Evolutionary conservation across 2,888 invertebrate genomes (phyloP), one percentile per base, ranked within the genome.

Genomic region (Brachyptera risi): DNA sequence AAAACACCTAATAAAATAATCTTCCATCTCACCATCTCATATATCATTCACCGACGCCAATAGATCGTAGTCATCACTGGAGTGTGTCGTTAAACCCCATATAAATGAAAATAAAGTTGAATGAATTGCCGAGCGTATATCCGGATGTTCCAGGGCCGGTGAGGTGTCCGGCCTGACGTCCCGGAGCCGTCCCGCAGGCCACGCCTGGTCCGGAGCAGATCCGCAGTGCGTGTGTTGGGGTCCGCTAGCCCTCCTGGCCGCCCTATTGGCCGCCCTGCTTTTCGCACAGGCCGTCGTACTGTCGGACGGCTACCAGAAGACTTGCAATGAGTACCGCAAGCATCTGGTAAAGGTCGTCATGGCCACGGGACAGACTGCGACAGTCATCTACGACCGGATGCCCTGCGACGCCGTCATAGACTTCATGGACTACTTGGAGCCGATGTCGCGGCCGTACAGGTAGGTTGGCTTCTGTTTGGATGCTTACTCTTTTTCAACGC

Each of bases 381-480:
- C 51, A 19, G 63, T 59, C 23, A 40, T 65, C 21, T 59, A 59
- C 35, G 51, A 47, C 11, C 49, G 65, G 13, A 27, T 65, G 1
- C 26, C 40, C 3, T 64, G 64, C 51, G 61, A 57, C 17, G 49
- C 61, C 35, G 50, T 64, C 15, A 51, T 84, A 68, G 92, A 92
- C 75, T 91, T 88, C 72, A 88, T 92, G 88, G 92, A 92, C 72
- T 92, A 88, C 68, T 76, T 91, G 62, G 87, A 88, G 63, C 84
- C 87, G 5, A 54, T 56, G 13, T 56, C 54, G 23, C 35, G 63
- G 21, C 60, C 63, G 26, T 65, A 51, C 37, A 4, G 42, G n/a
- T 17, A 37, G n/a, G n/a, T n/a, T n/a, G n/a, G n/a, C n/a, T n/a
- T n/a, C n/a, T n/a, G n/a, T n/a, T n/a, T 40, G 3, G 13, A 40